Conservation (phyloP, 1,140 invertebrate genomes). For the Conopomorpha cramerella region DNA sequence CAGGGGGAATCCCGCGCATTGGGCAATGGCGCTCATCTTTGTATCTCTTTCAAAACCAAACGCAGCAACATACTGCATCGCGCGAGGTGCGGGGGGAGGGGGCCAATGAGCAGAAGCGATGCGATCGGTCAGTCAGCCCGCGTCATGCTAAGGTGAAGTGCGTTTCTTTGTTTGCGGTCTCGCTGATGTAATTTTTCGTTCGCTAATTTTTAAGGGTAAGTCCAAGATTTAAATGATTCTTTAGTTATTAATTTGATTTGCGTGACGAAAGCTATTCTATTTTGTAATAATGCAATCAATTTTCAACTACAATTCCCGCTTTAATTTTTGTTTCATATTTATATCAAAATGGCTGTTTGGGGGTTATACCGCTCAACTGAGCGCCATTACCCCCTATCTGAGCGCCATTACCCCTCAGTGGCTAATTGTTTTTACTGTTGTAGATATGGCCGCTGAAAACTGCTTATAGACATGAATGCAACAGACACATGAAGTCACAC, state of each 20-base stretch:
- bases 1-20: no score
- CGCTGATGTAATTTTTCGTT: constrained; percentile 10
- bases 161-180: constrained; percentile 11
- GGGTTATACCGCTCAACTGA: no score
- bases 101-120: constrained; percentile 6
- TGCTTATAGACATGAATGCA: constrained; percentile 33
- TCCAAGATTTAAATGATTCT: constrained; percentile 7
- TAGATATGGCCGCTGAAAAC: constrained; percentile 47
- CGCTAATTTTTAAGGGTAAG: constrained; percentile 6
- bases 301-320: constrained; percentile 6
- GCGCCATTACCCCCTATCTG: no score
- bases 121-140: constrained; percentile 4
- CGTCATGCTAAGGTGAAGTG: constrained; percentile 7
- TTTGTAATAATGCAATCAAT: constrained; percentile 7
- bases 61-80: constrained; percentile 7
- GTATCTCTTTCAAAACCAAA: no score
- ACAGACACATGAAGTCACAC: constrained; percentile 20
- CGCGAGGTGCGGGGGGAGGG: constrained; percentile 4
- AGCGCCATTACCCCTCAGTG: no score
- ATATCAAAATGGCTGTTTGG: constrained; percentile 7
- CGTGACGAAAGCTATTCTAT: constrained; percentile 5
- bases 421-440: no score
- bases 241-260: constrained; percentile 6
- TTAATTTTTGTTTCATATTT: constrained; percentile 8
- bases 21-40: no score